A percentile compares a stretch with the other conserved stretches of the same genome.
phyloP scores from a whole-genome alignment of 2,113 vertebrate species.

The Morone chrysops region DNA sequence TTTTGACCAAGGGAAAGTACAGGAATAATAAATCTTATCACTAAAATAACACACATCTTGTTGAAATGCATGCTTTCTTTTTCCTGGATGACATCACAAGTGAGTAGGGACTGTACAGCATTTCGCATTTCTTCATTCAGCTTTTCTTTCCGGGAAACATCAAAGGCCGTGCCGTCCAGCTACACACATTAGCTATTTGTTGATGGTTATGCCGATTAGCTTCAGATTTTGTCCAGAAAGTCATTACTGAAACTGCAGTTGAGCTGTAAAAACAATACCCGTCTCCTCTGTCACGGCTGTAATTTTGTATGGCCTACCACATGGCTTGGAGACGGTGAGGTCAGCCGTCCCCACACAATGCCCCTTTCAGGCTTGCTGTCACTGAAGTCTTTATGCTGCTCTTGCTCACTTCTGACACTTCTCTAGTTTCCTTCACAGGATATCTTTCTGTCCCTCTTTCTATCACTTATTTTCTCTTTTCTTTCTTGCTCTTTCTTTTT shows the following conservation, averaged over 20 bases:
- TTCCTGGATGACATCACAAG: slow-evolving; percentile 58
- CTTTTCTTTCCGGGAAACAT: slow-evolving; percentile 33
- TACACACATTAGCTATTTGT: slow-evolving; percentile 11
- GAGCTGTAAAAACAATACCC: slow-evolving; percentile 54
- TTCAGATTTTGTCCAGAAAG: slow-evolving; percentile 27
- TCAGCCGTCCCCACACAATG: slow-evolving; percentile 77
- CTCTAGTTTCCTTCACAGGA: slow-evolving; percentile 69
- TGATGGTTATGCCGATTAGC: slow-evolving; percentile 32
- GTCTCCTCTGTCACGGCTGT: slow-evolving; percentile 54
- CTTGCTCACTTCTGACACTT: slow-evolving; percentile 54
- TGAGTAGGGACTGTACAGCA: background rate
- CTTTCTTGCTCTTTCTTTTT: background rate
- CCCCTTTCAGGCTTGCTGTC: slow-evolving; percentile 74
- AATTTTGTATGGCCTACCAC: slow-evolving; percentile 69
- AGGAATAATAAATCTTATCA: slow-evolving; percentile 47
- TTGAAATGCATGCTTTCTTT: slow-evolving; percentile 39
- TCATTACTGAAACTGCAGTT: slow-evolving; percentile 35
- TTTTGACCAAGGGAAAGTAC: slow-evolving; percentile 46
- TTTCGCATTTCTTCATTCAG: slow-evolving; percentile 38
- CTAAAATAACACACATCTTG: slow-evolving; percentile 47
- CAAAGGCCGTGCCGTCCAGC: background rate
- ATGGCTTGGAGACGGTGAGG: slow-evolving; percentile 76
- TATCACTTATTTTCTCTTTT: slow-evolving; percentile 72
- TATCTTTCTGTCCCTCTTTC: slow-evolving; percentile 11
- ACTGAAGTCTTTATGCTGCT: slow-evolving; percentile 78